Conservation (phyloP, 2,888 invertebrate genomes). For the Lysandra bellargus region DNA sequence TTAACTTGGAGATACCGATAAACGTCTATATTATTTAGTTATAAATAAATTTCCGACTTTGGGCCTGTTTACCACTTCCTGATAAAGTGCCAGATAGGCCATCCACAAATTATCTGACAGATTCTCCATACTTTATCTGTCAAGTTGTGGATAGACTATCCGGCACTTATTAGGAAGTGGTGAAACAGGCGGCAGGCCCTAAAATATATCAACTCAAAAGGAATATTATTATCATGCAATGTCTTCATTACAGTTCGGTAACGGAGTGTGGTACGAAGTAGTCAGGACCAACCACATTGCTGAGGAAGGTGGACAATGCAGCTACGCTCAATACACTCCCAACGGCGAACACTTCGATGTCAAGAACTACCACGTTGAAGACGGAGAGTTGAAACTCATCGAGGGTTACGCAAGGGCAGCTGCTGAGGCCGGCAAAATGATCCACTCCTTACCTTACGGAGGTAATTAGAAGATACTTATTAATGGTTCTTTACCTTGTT, state of each 20-base stretch:
- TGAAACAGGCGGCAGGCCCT: too few species aligned
- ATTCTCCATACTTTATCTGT: too few species aligned
- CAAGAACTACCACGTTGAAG: conserved; percentile 60
- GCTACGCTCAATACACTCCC: conserved; percentile 78
- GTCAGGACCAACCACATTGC: conserved; percentile 40
- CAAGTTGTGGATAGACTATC: too few species aligned
- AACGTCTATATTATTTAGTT: too few species aligned
- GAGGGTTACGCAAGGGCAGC: conserved; percentile 64
- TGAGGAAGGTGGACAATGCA: conserved; percentile 41
- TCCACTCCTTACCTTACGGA: conserved; percentile 56
- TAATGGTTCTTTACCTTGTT: too few species aligned
- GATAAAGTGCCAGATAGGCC: too few species aligned
- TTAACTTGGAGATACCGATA: too few species aligned
- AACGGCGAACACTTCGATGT: conserved; percentile 62
- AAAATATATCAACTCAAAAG: neutral
- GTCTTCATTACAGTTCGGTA: conserved; percentile 50
- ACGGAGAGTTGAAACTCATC: conserved; percentile 56
- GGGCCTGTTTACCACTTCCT: too few species aligned
- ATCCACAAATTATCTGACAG: too few species aligned
- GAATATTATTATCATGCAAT: too few species aligned
- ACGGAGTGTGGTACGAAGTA: conserved; percentile 48
- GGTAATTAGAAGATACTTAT: conserved; percentile 45
- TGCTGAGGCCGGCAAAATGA: conserved; percentile 60
- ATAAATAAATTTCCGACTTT: too few species aligned
- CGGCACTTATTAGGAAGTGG: too few species aligned